phyloP scores from a whole-genome alignment of 2,113 vertebrate species.

The Paramisgurnus dabryanus region DNA sequence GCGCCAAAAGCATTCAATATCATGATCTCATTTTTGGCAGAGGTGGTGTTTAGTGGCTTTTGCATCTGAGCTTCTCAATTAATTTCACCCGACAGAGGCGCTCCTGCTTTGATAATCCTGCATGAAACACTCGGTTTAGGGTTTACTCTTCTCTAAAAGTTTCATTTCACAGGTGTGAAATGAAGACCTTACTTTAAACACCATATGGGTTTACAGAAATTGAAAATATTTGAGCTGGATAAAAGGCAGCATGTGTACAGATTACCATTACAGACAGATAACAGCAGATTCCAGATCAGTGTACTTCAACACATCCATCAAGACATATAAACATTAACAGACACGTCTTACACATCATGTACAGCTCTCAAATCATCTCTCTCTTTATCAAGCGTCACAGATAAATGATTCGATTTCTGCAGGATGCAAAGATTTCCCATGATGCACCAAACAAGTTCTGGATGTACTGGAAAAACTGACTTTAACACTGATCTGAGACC shows the following conservation, averaged over 20 bases:
- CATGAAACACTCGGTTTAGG: not conserved
- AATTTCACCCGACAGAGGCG: not conserved
- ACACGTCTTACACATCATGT: constrained; percentile 11
- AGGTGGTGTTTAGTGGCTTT: too few relatives aligned
- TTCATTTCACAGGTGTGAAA: constrained; percentile 19
- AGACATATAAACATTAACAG: not conserved
- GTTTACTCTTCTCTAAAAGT: not conserved
- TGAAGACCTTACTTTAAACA: constrained; percentile 15
- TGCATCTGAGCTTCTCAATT: not conserved
- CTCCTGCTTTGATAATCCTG: not conserved
- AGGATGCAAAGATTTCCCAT: constrained; percentile 18
- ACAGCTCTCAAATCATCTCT: constrained; percentile 17
- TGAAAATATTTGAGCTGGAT: constrained; percentile 9
- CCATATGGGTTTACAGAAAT: constrained; percentile 7
- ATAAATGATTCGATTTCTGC: constrained; percentile 35
- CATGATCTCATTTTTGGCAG: too few relatives aligned
- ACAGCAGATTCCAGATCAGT: constrained; percentile 27
- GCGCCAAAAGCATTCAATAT: too few relatives aligned
- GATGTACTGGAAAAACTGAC: not conserved
- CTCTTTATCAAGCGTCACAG: not conserved
- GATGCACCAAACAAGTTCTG: constrained; percentile 3
- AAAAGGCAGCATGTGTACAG: constrained; percentile 6
- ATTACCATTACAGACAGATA: constrained; percentile 33
- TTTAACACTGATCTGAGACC: constrained; percentile 23
- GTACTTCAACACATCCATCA: constrained; percentile 28